Evolutionary conservation across 2,113 vertebrate genomes (phyloP), one percentile per base, ranked within the genome.

Genomic region (Telmatochromis sp.): DNA sequence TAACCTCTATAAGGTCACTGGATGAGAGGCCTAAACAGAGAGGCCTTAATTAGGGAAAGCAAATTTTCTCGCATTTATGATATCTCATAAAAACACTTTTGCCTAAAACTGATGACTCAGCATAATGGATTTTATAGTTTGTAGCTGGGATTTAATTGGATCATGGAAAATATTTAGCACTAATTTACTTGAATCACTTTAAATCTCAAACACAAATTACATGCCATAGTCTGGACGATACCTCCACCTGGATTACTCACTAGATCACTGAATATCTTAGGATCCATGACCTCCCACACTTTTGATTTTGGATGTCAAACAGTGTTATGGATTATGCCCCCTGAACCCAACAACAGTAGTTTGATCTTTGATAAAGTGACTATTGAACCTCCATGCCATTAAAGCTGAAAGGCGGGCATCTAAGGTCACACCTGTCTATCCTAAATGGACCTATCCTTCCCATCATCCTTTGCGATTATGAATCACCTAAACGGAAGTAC

Each of bases 401-500:
- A 81, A 81, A 65, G 45, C n/a, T 21, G 15, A 73, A 60, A 6
- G 60, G 55, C 57, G 47, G 19, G 19, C 45, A 28, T 57, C 65
- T 81, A 75, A 87, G 90, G 90, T 93, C 90, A 94, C 87, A 91
- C 85, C 87, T 87, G 75, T 89, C 89, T 10, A 57, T 92, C 73
- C 85, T 88, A 84, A 91, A 93, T 91, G 75, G 88, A 91, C 58
- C 63, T 42, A 87, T 88, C 87, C 85, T 81, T 88, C 85, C 84
- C 83, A 84, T 85, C 81, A 92, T 10, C 73, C 85, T 80, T 75
- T 57, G 75, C 14, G 80, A 82, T 91, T 89, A 92, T 90, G 53
- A 86, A 92, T 94, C 65, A 89, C 83, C 65, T 86, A 63, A 42
- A 73, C 26, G 10, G 83, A 88, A 78, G 79, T n/a, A 79, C 17